Base-by-base conservation (phyloP, 1,140 invertebrate species). In the Ruditapes philippinarum region DNA sequence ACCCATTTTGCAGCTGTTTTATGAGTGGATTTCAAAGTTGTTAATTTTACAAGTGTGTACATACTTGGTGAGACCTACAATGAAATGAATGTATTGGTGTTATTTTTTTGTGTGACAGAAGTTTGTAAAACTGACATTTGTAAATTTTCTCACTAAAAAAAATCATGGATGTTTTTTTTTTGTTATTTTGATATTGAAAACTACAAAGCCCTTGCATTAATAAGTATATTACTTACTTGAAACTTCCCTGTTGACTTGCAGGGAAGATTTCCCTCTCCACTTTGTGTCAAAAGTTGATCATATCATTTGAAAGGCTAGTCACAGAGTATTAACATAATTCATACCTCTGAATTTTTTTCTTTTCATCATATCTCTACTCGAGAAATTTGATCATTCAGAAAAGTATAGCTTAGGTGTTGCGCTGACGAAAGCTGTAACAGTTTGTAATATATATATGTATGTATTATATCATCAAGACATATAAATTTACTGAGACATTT, bases 111-210 rank as follows among this genome's bases (percentile, higher is more conserved):
- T 70, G 31, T 70, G 65, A 70, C 33, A 38, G 57, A 25, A 22
- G 65, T 70, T 70, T 70, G 36, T 38, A 36, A 36, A 62, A n/a
- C 25, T 28, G 57, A 70, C 65, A 70, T 70, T 70, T 70, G 65
- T 70, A 70, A 70, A 70, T 70, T n/a, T 70, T 70, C 36, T 70
- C 65, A 19, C 65, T 1, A 45, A n/a, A n/a, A n/a, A n/a, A n/a
- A 28, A 70, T 70, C 65, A 70, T 70, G 33, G 33, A 36, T 70
- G 65, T 36, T 70, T 62, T 62, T 62, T 28, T n/a, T n/a, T n/a
- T n/a, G n/a, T n/a, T n/a, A n/a, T n/a, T n/a, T n/a, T n/a, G n/a
- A n/a, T n/a, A n/a, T n/a, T n/a, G 5, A 45, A 14, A 45, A 45
- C 42, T 45, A 45, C 42, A 45, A 45, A 45, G 14, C 5, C 42